phyloP scores from a whole-genome alignment of 2,797 vertebrate species.

The Poecilia velifera region DNA sequence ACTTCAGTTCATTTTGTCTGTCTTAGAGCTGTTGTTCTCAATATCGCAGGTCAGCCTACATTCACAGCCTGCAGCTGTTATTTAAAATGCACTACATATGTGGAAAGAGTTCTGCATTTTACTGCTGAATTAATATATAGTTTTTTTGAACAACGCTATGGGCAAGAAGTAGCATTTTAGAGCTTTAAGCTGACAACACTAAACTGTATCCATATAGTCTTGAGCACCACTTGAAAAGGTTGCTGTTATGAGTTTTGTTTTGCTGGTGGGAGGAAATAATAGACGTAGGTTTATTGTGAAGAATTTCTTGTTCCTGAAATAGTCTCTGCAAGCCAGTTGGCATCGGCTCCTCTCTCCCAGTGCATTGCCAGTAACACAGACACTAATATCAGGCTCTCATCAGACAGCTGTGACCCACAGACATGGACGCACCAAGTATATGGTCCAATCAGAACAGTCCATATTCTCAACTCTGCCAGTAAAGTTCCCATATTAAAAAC shows the following conservation, averaged over 20 bases:
- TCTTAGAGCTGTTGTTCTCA: constrained; percentile 29
- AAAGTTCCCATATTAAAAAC: neutral
- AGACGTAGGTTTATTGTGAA: constrained; percentile 37
- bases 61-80: constrained; percentile 39
- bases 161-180: constrained; percentile 42
- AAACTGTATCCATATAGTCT: constrained; percentile 30
- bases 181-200: constrained; percentile 38
- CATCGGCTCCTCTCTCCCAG: constrained; percentile 11
- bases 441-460: neutral
- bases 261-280: constrained; percentile 53
- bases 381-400: constrained; percentile 8
- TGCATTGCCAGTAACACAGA: neutral
- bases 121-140: constrained; percentile 16
- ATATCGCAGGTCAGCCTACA: constrained; percentile 38
- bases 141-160: constrained; percentile 40
- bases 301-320: constrained; percentile 38
- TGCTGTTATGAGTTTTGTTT: constrained; percentile 44
- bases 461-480: neutral
- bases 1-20: constrained; percentile 24
- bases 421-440: neutral
- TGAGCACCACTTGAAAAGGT: constrained; percentile 41
- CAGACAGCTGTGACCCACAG: constrained; percentile 7
- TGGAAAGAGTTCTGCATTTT: constrained; percentile 23
- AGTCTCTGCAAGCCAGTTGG: constrained; percentile 24
- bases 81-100: constrained; percentile 8